Evolutionary conservation across 2,797 vertebrate genomes (phyloP).

Genomic region (Leptoclinus maculatus): DNA sequence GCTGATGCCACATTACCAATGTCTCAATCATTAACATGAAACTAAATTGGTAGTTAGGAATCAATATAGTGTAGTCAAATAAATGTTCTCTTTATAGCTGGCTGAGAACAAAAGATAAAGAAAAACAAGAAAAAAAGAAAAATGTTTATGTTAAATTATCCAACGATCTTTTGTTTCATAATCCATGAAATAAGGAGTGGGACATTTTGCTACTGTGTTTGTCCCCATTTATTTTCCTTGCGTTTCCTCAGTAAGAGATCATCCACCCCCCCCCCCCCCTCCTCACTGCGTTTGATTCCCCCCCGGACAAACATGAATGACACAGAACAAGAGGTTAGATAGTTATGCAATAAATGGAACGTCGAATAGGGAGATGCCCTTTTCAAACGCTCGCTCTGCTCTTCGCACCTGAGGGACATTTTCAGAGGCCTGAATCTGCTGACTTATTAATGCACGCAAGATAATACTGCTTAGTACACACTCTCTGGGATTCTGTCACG

Average conservation of each 20-base stretch:
- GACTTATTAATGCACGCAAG: constrained; percentile 44
- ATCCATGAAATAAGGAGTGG: neutral
- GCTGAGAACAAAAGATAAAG: neutral
- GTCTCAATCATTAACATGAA: constrained; percentile 22
- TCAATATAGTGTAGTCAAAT: neutral
- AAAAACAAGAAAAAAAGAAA: neutral
- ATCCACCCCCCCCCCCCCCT: neutral
- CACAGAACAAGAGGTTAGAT: constrained; percentile 53
- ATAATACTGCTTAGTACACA: constrained; percentile 43
- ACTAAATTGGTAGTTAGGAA: constrained; percentile 3
- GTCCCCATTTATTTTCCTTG: neutral
- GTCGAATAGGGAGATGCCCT: constrained; percentile 41
- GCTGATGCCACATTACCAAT: constrained; percentile 48
- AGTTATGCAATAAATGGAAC: constrained; percentile 56
- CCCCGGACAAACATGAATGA: constrained; percentile 40
- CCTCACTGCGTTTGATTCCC: constrained; percentile 13
- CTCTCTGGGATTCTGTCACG: constrained; percentile 18
- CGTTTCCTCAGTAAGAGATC: constrained; percentile 19
- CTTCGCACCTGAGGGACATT: constrained; percentile 53
- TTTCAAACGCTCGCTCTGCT: constrained; percentile 40
- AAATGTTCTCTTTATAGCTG: neutral
- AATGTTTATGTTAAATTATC: neutral
- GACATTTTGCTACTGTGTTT: neutral
- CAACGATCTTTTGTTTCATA: neutral
- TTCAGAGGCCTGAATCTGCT: constrained; percentile 47